Evolutionary conservation across 2,888 invertebrate species (phyloP).

Genomic region (Mechanitis mazaeus): DNA sequence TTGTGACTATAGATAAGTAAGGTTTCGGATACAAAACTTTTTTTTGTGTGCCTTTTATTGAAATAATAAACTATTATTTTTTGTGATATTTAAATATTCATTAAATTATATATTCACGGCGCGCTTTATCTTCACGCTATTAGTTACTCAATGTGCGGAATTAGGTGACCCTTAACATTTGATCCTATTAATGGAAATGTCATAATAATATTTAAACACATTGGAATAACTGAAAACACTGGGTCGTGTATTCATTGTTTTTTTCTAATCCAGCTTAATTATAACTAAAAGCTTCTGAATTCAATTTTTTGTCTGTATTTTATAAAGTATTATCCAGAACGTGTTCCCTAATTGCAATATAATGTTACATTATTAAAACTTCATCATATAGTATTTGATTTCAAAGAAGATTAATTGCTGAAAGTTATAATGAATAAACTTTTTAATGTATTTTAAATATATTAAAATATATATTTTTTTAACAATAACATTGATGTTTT

Average conservation of each 20-base stretch:
- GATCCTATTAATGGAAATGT: background rate
- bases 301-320: background rate
- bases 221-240: no score
- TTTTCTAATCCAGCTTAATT: background rate
- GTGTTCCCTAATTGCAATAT: conserved; percentile 37
- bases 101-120: background rate
- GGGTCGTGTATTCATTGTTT: background rate
- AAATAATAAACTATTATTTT: no score
- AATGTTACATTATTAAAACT: conserved; percentile 40
- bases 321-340: no score
- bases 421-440: background rate
- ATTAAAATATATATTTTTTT: no score
- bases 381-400: conserved; percentile 9
- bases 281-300: background rate
- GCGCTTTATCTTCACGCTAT: background rate
- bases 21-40: no score
- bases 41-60: no score
- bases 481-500: no score
- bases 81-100: no score
- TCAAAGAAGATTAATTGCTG: background rate
- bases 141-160: background rate
- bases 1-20: no score
- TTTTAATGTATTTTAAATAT: background rate
- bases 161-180: background rate
- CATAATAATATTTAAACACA: background rate